These are phyloP conservation scores for Cecidostiba fungosa DNA, from an alignment of 2,888 invertebrate species.

Conservation along the genomic window DNA sequence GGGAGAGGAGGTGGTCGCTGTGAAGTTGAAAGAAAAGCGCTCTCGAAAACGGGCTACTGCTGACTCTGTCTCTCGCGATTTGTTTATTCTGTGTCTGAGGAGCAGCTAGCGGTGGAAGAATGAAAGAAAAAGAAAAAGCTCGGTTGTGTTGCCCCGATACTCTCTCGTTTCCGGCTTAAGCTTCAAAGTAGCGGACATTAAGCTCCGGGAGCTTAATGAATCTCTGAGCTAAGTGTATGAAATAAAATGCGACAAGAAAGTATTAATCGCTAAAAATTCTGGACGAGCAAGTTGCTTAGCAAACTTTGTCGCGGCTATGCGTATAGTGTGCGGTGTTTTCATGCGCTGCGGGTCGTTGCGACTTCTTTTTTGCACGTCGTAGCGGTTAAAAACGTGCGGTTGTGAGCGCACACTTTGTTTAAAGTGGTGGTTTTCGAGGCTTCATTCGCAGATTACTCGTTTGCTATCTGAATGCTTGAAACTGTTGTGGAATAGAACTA, in stretches of 20 bases:
- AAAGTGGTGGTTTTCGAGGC: too few species aligned
- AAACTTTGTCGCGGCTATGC: not conserved
- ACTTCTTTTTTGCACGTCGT: too few species aligned
- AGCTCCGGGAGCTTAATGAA: constrained; percentile 12
- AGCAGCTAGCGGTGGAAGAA: not conserved
- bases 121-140: not conserved
- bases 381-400: too few species aligned
- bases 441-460: too few species aligned
- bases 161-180: constrained; percentile 21
- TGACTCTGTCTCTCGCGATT: constrained; percentile 30
- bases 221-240: not conserved
- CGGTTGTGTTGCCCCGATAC: not conserved
- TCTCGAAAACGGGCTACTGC: constrained; percentile 21
- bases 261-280: not conserved
- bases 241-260: not conserved
- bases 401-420: too few species aligned
- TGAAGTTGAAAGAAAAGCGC: constrained; percentile 44
- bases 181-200: constrained; percentile 22
- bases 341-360: too few species aligned
- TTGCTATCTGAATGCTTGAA: too few species aligned
- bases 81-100: constrained; percentile 53
- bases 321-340: not conserved
- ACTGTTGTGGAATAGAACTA: too few species aligned
- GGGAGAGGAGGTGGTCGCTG: not conserved
- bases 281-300: not conserved